Evolutionary conservation across 2,797 vertebrate species (phyloP).

Genomic region (Saxicola maurus): DNA sequence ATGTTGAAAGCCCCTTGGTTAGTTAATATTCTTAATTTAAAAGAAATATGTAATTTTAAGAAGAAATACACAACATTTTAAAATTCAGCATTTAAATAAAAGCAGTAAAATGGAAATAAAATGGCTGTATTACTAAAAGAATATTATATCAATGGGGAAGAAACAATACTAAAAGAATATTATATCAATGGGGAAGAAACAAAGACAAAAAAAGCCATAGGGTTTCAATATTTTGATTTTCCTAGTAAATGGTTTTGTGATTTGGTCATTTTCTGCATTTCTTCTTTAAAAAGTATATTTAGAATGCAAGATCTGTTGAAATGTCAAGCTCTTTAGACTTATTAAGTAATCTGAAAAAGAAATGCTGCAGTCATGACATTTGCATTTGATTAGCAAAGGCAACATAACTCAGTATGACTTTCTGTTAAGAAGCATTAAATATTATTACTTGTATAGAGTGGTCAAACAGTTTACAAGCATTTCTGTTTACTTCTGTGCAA

Average conservation of each 20-base stretch:
- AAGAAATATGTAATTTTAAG: neutral
- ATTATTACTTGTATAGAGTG: neutral
- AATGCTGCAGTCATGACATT: neutral
- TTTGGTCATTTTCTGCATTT: neutral
- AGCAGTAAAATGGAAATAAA: neutral
- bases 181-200: accelerated
- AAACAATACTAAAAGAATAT: neutral
- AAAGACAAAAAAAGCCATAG: neutral
- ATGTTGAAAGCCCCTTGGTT: neutral
- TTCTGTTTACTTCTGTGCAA: neutral
- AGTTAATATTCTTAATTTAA: neutral
- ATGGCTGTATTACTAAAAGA: accelerated
- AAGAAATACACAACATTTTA: neutral
- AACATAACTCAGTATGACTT: neutral
- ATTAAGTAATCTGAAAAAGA: constrained; percentile 11
- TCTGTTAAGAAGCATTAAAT: neutral
- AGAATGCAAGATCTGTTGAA: neutral
- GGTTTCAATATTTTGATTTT: neutral
- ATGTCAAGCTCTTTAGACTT: neutral
- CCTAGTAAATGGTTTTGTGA: neutral
- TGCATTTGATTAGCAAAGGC: neutral
- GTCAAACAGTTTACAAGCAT: neutral
- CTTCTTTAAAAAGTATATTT: neutral
- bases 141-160: accelerated
- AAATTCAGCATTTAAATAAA: accelerated